Conservation (phyloP, 2,888 invertebrate genomes). For the Hyppa rectilinea region DNA sequence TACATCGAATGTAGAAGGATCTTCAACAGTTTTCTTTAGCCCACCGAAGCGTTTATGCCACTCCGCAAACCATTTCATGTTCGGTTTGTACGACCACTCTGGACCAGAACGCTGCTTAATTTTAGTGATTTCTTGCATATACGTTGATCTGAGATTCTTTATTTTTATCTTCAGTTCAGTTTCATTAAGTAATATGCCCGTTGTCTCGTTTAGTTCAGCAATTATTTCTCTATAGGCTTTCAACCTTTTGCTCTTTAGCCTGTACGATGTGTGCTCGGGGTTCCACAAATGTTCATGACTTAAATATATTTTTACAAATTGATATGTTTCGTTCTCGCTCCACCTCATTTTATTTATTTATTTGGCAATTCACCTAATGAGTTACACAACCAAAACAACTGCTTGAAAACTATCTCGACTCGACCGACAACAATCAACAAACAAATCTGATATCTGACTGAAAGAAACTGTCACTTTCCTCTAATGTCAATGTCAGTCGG, state of each 20-base stretch:
- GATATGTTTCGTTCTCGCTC: conserved; percentile 84
- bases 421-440: conserved; percentile 33
- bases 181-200: conserved; percentile 77
- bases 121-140: conserved; percentile 79
- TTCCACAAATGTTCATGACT: conserved; percentile 86
- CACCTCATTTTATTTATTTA: conserved; percentile 77
- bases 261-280: conserved; percentile 79
- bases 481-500: conserved; percentile 18
- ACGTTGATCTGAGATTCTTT: conserved; percentile 80
- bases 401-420: background rate
- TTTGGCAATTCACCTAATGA: background rate
- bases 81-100: conserved; percentile 74
- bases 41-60: conserved; percentile 74
- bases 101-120: conserved; percentile 76
- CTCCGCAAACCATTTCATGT: conserved; percentile 80
- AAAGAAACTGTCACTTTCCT: conserved; percentile 29
- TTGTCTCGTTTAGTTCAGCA: conserved; percentile 73
- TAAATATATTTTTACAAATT: conserved; percentile 86
- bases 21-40: conserved; percentile 61
- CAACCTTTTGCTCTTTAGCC: conserved; percentile 75
- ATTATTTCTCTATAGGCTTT: conserved; percentile 79
- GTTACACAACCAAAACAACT: conserved; percentile 39
- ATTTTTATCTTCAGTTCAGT: conserved; percentile 79
- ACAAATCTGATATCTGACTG: too few relatives aligned
- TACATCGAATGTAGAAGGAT: conserved; percentile 61